Conservation (phyloP, 2,797 vertebrate genomes). For the Moxostoma hubbsi region DNA sequence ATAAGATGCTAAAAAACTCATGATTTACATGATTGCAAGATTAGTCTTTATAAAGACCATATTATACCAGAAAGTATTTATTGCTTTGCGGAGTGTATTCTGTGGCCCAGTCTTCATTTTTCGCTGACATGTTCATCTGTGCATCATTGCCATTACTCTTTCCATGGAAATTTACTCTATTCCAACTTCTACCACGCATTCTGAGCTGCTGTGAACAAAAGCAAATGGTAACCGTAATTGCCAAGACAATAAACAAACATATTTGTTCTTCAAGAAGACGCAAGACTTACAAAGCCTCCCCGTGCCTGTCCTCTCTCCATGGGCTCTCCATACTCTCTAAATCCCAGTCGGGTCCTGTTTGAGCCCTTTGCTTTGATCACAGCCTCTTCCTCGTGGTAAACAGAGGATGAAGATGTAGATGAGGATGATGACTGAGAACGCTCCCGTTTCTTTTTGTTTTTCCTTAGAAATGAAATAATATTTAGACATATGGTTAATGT, state of each 20-base stretch:
- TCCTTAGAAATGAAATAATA: conserved; percentile 74
- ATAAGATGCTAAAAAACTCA: too few relatives aligned
- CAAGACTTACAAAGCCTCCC: conserved; percentile 89
- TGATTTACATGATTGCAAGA: too few relatives aligned
- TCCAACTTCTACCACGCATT: conserved; percentile 91
- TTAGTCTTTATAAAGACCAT: background rate
- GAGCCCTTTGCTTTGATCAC: conserved; percentile 83
- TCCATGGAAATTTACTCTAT: conserved; percentile 84
- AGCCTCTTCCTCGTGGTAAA: conserved; percentile 74
- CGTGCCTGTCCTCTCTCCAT: conserved; percentile 79
- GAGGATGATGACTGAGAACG: conserved; percentile 90
- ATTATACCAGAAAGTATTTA: conserved; percentile 93
- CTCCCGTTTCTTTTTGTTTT: conserved; percentile 86
- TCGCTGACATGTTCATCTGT: conserved; percentile 66
- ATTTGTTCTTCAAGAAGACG: background rate
- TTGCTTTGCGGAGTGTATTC: conserved; percentile 93
- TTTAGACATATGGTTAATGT: background rate
- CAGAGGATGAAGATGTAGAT: conserved; percentile 84
- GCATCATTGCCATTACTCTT: conserved; percentile 79
- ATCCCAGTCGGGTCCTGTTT: conserved; percentile 80
- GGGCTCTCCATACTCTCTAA: conserved; percentile 79
- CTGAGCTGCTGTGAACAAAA: conserved; percentile 81
- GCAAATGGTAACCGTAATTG: conserved; percentile 2
- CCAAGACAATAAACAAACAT: conserved; percentile 8
- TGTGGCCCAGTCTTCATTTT: conserved; percentile 91